Base-by-base conservation (phyloP, 2,888 invertebrate species). In the Stenolophus ochropezus region DNA sequence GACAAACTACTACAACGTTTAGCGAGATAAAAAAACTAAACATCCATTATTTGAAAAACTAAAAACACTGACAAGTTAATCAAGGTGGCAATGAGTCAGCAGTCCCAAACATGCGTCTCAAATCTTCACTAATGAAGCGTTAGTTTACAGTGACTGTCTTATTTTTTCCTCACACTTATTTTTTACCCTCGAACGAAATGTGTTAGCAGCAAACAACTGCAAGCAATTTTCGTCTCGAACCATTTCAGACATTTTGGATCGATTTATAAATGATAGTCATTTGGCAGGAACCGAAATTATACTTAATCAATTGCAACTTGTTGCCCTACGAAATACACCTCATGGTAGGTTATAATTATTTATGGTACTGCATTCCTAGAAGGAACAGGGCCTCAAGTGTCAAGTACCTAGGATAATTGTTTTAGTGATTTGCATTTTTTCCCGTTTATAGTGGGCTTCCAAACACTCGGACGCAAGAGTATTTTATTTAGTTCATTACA, bases 61-160 rank as follows among this genome's bases (percentile, higher is more conserved):
- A 53, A 79, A 65, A 79, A 69, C 51, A 88, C 88, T 89, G 88
- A 89, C 88, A 88, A 88, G 89, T 89, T 88, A 89, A 89, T 89
- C 89, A 88, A 88, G 87, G 85, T 83, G 83, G 81, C 83, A 84
- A 85, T 88, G 88, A 88, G 83, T 88, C 87, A 86, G 87, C 88
- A 85, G 85, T 87, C 85, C 85, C 86, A 86, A 88, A 88, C 86
- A 87, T 88, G 88, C 88, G 87, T 88, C 85, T 86, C 86, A 86
- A 88, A 88, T 88, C 85, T 83, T 84, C 84, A 83, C 86, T 88
- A 88, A 88, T 88, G 87, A 88, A 86, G 85, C 85, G 86, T 86
- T 86, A 85, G 82, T 76, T 81, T 81, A 81, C 56, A 81, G 61
- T 81, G 80, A 81, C 80, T 53, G 33, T 76, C 69, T 18, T 51